These are phyloP conservation scores for Bradypus variegatus DNA, from an alignment of 2,797 vertebrate species.

Conservation along the genomic window DNA sequence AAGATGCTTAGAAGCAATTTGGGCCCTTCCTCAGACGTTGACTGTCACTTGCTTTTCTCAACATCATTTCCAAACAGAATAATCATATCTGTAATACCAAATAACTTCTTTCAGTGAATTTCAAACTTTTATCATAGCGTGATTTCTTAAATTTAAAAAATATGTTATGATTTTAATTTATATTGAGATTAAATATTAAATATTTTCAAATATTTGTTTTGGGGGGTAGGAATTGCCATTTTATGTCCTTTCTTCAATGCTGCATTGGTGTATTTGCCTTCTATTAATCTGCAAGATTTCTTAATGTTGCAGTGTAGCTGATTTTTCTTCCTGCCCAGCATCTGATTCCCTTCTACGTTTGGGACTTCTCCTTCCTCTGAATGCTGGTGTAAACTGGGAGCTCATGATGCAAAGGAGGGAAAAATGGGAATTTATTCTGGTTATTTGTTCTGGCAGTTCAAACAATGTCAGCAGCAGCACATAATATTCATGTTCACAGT, in stretches of 20 bases:
- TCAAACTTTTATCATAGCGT: not conserved
- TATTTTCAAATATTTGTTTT: constrained; percentile 15
- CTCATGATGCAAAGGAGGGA: not conserved
- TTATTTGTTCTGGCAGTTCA: not conserved
- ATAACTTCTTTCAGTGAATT: not conserved
- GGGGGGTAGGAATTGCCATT: not conserved
- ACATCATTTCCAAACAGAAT: not conserved
- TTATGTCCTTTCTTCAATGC: not conserved
- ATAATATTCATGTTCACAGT: not conserved
- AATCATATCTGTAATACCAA: not conserved
- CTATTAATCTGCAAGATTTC: too few species aligned
- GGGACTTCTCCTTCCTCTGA: not conserved
- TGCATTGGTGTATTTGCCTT: not conserved
- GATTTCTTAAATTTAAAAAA: not conserved
- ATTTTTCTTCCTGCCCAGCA: not conserved
- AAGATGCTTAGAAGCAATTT: not conserved
- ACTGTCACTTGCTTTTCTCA: not conserved
- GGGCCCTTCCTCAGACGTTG: not conserved
- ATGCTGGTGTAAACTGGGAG: not conserved
- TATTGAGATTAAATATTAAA: not conserved
- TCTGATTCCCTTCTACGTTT: not conserved
- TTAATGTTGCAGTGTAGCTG: not conserved
- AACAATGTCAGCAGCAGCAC: not conserved
- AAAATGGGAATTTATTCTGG: not conserved
- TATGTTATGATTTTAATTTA: constrained; percentile 10